Conservation (phyloP, 1,140 invertebrate species). For the Tribolium madens region DNA sequence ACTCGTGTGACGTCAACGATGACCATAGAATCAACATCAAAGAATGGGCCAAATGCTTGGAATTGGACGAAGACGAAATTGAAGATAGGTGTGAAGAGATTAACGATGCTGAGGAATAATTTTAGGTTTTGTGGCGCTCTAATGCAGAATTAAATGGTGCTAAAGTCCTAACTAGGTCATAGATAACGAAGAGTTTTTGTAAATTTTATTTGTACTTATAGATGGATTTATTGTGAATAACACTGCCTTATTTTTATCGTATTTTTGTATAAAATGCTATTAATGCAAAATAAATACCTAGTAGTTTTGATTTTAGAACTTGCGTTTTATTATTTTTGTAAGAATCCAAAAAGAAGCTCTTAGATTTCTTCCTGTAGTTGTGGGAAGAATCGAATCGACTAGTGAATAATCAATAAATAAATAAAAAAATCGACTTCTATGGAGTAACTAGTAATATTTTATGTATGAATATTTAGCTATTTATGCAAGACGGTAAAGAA, state of each 20-base stretch:
- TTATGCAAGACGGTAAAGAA: too few relatives aligned
- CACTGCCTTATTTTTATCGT: conserved; percentile 29
- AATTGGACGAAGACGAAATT: conserved; percentile 79
- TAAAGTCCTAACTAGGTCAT: conserved; percentile 41
- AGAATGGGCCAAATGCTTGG: conserved; percentile 93
- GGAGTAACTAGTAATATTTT: too few relatives aligned
- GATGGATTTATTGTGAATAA: conserved; percentile 25
- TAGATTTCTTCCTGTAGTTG: too few relatives aligned
- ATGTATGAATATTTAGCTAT: too few relatives aligned
- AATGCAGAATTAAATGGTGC: conserved; percentile 56
- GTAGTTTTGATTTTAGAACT: not conserved
- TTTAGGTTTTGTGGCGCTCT: not conserved
- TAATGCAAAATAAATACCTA: conserved; percentile 6
- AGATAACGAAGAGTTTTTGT: conserved; percentile 12
- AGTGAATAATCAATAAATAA: too few relatives aligned
- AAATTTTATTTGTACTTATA: conserved; percentile 12
- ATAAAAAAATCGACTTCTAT: too few relatives aligned
- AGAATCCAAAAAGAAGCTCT: too few relatives aligned
- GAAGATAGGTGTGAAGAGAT: conserved; percentile 73
- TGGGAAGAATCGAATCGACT: too few relatives aligned
- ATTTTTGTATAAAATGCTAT: not conserved
- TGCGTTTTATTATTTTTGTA: not conserved
- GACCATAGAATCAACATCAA: conserved; percentile 90
- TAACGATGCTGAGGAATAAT: conserved; percentile 62
- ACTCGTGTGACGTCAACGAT: conserved; percentile 86